These are phyloP conservation scores for Chloroceryle amazona DNA, from an alignment of 2,797 vertebrate species.

Conservation along the genomic window DNA sequence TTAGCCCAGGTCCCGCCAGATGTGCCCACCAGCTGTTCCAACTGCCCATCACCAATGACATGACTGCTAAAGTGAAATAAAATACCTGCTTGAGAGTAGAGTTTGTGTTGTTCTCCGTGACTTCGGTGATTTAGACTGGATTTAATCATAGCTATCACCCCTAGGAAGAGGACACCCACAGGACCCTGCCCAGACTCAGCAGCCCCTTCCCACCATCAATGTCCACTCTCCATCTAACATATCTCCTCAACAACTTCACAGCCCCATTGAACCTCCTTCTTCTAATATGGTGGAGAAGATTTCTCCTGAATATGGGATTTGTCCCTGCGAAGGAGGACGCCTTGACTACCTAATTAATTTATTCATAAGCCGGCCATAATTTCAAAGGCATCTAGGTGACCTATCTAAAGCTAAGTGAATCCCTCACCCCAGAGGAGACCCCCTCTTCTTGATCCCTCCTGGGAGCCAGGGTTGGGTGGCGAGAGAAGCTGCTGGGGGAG, in stretches of 20 bases:
- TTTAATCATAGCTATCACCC: neutral
- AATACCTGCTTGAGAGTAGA: neutral
- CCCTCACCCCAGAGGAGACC: slow-evolving; percentile 42
- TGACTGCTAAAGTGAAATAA: neutral
- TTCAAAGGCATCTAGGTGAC: slow-evolving; percentile 78
- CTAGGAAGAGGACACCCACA: fast-evolving
- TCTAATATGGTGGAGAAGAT: neutral
- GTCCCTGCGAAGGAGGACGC: neutral
- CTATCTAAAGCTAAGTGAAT: slow-evolving; percentile 70
- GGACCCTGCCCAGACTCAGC: neutral
- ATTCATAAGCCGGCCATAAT: slow-evolving; percentile 31
- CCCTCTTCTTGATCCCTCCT: slow-evolving; percentile 35
- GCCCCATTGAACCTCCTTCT: neutral
- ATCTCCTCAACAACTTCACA: neutral
- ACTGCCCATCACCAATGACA: fast-evolving
- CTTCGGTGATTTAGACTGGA: neutral
- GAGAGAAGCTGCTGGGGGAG: slow-evolving; percentile 33
- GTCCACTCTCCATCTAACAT: neutral
- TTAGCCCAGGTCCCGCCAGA: neutral
- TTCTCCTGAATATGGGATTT: neutral
- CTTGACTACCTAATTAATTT: slow-evolving; percentile 50
- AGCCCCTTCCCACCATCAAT: neutral
- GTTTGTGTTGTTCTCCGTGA: neutral
- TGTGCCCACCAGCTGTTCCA: neutral
- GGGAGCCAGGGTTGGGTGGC: slow-evolving; percentile 37